A percentile compares a stretch with the other conserved stretches of the same genome.
Evolutionary conservation across 2,113 vertebrate species (phyloP).

Genomic region (Xyliphius kryptos): DNA sequence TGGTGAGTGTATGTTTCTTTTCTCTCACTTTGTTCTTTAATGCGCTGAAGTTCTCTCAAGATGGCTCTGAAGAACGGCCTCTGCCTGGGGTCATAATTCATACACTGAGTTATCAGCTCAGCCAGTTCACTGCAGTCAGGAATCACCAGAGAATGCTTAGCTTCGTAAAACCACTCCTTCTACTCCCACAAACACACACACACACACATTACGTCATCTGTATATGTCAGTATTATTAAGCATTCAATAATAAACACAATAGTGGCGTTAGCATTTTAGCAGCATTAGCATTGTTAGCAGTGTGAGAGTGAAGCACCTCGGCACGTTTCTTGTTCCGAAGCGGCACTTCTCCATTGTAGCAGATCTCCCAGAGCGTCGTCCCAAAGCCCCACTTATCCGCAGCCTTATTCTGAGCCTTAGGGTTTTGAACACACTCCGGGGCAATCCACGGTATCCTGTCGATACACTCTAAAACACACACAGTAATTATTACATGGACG

Average conservation of each 20-base stretch:
- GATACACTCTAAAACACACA: conserved; percentile 61
- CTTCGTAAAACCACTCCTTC: conserved; percentile 81
- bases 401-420: conserved; percentile 69
- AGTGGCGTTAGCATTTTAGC: no score
- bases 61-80: conserved; percentile 83
- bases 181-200: conserved; percentile 46
- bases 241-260: background rate
- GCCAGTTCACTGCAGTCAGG: conserved; percentile 77
- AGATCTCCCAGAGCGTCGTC: conserved; percentile 84
- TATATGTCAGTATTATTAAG: no score
- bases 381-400: conserved; percentile 86
- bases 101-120: conserved; percentile 79
- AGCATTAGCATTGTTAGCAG: no score
- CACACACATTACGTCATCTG: background rate
- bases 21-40: conserved; percentile 79
- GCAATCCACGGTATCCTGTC: conserved; percentile 82
- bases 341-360: conserved; percentile 77
- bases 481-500: background rate
- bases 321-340: conserved; percentile 75
- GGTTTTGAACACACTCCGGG: conserved; percentile 73
- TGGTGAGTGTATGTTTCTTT: no score
- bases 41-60: conserved; percentile 79
- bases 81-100: conserved; percentile 79
- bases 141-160: conserved; percentile 64
- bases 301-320: conserved; percentile 60